Evolutionary conservation across 2,888 invertebrate genomes (phyloP), one percentile per base, ranked within the genome.

Genomic region (Colletes collaris): DNA sequence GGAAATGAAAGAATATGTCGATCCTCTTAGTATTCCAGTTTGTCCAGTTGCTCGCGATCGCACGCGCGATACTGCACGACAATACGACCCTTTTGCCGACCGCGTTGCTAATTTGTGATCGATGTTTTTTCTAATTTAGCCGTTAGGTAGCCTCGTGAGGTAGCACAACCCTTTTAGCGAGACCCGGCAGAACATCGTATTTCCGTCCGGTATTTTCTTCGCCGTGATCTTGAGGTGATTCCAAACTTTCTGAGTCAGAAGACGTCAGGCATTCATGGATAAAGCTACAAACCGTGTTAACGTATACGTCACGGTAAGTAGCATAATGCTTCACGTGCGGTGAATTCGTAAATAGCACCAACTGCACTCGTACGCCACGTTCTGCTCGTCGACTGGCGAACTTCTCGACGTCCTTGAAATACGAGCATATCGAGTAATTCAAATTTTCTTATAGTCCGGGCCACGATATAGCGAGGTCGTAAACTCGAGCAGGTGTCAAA

Each of bases 301-400:
- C 93, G 88, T 95, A 95, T 80, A 94, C 94, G 60, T 95, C 94
- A 55, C 94, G 95, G 90, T 96, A 95, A 76, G 94, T 94, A 13
- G 94, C 94, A 82, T 95, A 95, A 90, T 97, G 97, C 87, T 96
- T 95, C 0, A 97, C 96, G 92, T 97, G 97, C n/a, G 95, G 95
- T 10, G 96, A 96, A 88, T 95, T 95, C 73, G 95, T 95, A 92
- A 96, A 97, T 76, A 95, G 94, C 52, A 95, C 93, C 46, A 94
- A 93, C 35, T 94, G 94, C 0, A 96, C 95, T 77, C 94, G 93
- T 0, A 96, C 94, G 8, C 96, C 96, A 58, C 94, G 93, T 71
- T 94, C 93, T 73, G 94, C 94, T 4, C 96, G 94, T 75, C 94
- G 93, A 50, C 94, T 93, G 8, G 95, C 95, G 88, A 97, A 96